Evolutionary conservation across 1,140 invertebrate genomes (phyloP).

Genomic region (Anthonomus grandis): DNA sequence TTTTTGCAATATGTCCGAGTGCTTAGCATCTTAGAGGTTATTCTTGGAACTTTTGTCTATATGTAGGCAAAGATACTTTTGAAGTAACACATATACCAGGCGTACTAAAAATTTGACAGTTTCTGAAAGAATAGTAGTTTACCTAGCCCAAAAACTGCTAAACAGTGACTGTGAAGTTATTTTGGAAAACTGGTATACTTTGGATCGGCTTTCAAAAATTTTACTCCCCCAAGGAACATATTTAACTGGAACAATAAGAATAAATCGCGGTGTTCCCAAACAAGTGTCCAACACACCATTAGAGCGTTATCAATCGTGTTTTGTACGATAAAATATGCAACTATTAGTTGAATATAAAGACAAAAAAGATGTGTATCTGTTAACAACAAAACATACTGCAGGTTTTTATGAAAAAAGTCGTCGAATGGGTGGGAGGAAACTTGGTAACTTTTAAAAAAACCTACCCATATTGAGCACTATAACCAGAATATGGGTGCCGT

Average conservation of each 20-base stretch:
- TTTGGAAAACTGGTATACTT: no score
- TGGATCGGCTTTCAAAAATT: not conserved
- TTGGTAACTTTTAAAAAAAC: not conserved
- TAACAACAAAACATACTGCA: not conserved
- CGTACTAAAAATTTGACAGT: no score
- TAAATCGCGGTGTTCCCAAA: no score
- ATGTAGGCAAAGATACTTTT: no score
- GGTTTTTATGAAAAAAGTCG: conserved; percentile 1
- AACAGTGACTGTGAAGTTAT: not conserved
- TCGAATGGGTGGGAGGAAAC: not conserved
- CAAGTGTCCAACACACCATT: not conserved
- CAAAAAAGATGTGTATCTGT: conserved; percentile 1
- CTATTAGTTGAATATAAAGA: no score
- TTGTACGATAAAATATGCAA: no score
- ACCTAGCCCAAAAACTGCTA: not conserved
- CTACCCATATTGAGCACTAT: not conserved
- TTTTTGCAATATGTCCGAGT: not conserved
- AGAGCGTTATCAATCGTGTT: no score
- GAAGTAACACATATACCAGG: no score
- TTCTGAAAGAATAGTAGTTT: no score
- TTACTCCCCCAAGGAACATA: not conserved
- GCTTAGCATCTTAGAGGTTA: no score
- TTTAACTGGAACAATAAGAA: no score
- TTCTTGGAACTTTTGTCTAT: no score
- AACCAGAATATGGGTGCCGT: conserved; percentile 1